Percentiles rank a stretch among this genome's conserved stretches.
Conservation (phyloP, 1,140 invertebrate genomes). For the Anastatus disparis region DNA sequence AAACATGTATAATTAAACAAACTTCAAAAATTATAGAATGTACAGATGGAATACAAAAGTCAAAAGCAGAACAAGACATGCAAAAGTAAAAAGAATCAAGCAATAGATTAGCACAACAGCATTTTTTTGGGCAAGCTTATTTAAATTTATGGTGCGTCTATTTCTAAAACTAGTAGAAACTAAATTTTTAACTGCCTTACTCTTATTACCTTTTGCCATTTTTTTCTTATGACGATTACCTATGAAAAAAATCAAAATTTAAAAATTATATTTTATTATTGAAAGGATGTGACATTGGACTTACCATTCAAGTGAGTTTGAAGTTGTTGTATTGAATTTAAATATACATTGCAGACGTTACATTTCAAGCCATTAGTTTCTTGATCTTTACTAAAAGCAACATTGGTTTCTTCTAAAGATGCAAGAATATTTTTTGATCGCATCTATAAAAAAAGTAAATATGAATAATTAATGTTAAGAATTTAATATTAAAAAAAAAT, state of each 20-base stretch:
- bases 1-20: slow-evolving; percentile 26
- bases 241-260: slow-evolving; percentile 45
- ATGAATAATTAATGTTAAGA: background rate
- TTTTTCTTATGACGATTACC: slow-evolving; percentile 65
- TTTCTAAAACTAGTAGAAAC: slow-evolving; percentile 49
- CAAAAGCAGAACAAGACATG: slow-evolving; percentile 54
- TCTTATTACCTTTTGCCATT: slow-evolving; percentile 64
- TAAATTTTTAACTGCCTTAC: slow-evolving; percentile 46
- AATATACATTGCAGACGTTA: slow-evolving; percentile 65
- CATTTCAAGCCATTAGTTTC: slow-evolving; percentile 65
- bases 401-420: slow-evolving; percentile 61
- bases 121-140: slow-evolving; percentile 54
- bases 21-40: slow-evolving; percentile 37
- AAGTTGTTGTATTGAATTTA: slow-evolving; percentile 68
- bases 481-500: slow-evolving; percentile 16
- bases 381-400: slow-evolving; percentile 62
- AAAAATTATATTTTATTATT: no score
- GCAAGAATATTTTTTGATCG: slow-evolving; percentile 65
- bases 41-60: slow-evolving; percentile 55
- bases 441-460: slow-evolving; percentile 46
- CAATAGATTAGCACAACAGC: slow-evolving; percentile 51
- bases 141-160: slow-evolving; percentile 52
- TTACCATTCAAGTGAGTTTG: slow-evolving; percentile 69
- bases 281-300: no score
- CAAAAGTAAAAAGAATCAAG: slow-evolving; percentile 56